Evolutionary conservation across 2,113 vertebrate species (phyloP).

Genomic region (Baryphthengus martii): DNA sequence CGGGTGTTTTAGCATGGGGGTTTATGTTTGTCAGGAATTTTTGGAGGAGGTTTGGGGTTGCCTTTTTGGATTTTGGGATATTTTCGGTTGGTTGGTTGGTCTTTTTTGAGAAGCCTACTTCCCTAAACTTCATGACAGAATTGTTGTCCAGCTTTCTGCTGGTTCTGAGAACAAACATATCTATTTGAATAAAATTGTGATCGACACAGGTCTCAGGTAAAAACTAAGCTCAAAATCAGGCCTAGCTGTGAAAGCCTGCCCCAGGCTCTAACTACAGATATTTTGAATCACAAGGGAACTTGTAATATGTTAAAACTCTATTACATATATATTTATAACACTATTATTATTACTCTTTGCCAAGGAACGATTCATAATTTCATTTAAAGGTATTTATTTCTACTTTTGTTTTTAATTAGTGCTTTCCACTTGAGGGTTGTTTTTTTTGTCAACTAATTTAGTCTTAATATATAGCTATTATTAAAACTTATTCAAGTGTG

Average conservation of each 20-base stretch:
- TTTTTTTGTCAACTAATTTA: conserved; percentile 50
- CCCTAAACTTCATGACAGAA: not conserved
- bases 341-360: not conserved
- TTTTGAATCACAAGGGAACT: not conserved
- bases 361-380: not conserved
- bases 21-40: not conserved
- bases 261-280: not conserved
- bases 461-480: conserved; percentile 25
- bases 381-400: not conserved
- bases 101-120: not conserved
- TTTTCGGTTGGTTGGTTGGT: not conserved
- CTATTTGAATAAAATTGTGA: not conserved
- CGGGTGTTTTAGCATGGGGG: not conserved
- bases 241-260: not conserved
- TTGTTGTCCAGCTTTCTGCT: not conserved
- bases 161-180: not conserved
- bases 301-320: not conserved
- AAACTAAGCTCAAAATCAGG: not conserved
- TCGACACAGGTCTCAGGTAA: not conserved
- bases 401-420: conserved; percentile 27
- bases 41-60: not conserved
- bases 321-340: not conserved
- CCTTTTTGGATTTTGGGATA: not conserved
- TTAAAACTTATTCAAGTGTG: not conserved
- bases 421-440: not conserved